These are phyloP conservation scores for Porites cylindrica DNA, from an alignment of 92 coral and sea anemone species.

Conservation along the genomic window DNA sequence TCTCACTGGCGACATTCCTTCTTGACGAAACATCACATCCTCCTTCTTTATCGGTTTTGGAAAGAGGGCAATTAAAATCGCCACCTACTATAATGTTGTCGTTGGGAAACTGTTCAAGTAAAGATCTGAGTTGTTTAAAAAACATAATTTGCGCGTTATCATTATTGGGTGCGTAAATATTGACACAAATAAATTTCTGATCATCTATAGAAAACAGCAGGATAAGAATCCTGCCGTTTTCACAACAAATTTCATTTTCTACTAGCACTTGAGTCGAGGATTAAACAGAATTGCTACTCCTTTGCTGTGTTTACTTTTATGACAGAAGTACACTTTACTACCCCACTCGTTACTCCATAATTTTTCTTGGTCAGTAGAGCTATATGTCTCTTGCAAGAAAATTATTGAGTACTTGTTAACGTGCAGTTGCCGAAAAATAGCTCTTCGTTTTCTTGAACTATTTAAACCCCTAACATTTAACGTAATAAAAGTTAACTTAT, in stretches of 20 bases:
- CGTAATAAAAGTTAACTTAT: too few species aligned
- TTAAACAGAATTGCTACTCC: too few species aligned
- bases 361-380: too few species aligned
- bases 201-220: background rate
- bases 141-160: background rate
- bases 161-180: background rate
- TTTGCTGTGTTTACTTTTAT: too few species aligned
- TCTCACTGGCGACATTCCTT: background rate
- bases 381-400: too few species aligned
- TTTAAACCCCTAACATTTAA: too few species aligned
- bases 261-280: background rate
- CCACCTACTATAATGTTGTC: background rate
- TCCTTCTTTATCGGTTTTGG: background rate
- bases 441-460: too few species aligned
- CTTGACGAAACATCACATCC: background rate
- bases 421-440: too few species aligned
- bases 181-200: background rate
- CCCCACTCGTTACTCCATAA: too few species aligned
- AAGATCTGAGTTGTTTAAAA: background rate
- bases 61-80: too few species aligned
- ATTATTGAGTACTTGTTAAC: too few species aligned
- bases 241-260: background rate
- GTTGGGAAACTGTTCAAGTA: background rate
- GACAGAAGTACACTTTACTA: too few species aligned
- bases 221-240: conserved; percentile 15